Percentiles rank a stretch among this genome's conserved stretches.
Conservation (phyloP, 2,797 vertebrate species). For the Acridotheres tristis region DNA sequence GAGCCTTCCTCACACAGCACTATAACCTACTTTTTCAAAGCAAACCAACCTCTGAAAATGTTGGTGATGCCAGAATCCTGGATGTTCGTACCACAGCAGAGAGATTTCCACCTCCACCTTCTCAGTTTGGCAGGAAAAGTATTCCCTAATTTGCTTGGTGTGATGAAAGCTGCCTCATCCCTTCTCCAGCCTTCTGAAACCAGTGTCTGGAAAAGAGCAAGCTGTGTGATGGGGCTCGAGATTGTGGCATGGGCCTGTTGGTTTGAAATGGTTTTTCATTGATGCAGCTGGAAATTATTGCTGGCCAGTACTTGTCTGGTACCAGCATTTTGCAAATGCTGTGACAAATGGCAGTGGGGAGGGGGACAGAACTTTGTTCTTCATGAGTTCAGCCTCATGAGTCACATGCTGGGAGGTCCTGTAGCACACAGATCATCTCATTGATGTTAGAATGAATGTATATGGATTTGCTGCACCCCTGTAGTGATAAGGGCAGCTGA, state of each 20-base stretch:
- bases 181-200: neutral
- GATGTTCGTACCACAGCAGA: neutral
- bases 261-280: neutral
- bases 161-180: constrained; percentile 11
- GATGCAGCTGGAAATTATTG: neutral
- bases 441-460: neutral
- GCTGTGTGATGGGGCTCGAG: neutral
- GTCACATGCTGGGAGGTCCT: neutral
- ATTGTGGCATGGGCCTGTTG: neutral
- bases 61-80: neutral
- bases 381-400: neutral
- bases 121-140: constrained; percentile 21
- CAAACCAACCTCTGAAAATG: neutral
- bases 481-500: neutral
- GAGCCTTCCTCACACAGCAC: neutral
- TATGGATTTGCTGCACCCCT: neutral
- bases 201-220: neutral
- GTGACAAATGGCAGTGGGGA: neutral
- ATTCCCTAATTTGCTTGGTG: constrained; percentile 1
- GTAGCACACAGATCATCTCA: neutral
- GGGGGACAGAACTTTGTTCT: neutral
- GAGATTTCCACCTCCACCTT: neutral
- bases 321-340: neutral
- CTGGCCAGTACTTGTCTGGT: neutral
- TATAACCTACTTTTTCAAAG: neutral